Base-by-base conservation (phyloP, 2,888 invertebrate genomes). In the Drosophila affinis region DNA sequence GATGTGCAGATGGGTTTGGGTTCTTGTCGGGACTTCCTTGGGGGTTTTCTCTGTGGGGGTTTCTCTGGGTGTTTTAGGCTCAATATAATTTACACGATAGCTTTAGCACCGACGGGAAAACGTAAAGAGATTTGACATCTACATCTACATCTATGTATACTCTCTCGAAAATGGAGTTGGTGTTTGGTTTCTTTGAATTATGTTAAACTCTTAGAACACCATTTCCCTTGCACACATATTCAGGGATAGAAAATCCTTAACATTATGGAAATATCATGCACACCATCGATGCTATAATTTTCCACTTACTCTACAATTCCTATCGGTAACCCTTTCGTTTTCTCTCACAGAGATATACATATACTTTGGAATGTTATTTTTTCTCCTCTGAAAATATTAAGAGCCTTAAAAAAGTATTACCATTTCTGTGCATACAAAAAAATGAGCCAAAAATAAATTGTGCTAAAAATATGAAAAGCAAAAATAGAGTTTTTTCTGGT, bases 1-100 rank as follows among this genome's bases (percentile, higher is more conserved):
- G 34, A 71, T 71, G 62, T 56, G 53, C 12, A 24, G 46, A 32
- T 56, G 61, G 39, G 34, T 47, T 46, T 18, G 65, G 12, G n/a
- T 10, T 12, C 18, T 5, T 10, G 12, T 46, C 46, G 12, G 17
- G 29, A 3, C 52, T 14, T 7, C 32, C 21, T 45, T 49, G n/a
- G 9, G 24, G 45, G 24, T 24, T 18, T 49, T 18, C 9, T 14
- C 14, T 39, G 39, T 39, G 6, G 39, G 39, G 7, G 7, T 39
- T 39, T 39, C 39, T 6, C 14, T 39, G 0, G 39, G 2, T 14
- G 39, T 14, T 7, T 14, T 3, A 39, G 14, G 39, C 14, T n/a
- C 6, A 14, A 7, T n/a, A 39, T n/a, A 39, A 7, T 39, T 14
- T 14, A 3, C 39, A 39, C 39, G 14, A n/a, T 3, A n/a, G 0